Percentiles rank a stretch among this genome's conserved stretches.
These are phyloP conservation scores for Serranus cabrilla DNA, from an alignment of 2,797 vertebrate species.

Conservation along the genomic window DNA sequence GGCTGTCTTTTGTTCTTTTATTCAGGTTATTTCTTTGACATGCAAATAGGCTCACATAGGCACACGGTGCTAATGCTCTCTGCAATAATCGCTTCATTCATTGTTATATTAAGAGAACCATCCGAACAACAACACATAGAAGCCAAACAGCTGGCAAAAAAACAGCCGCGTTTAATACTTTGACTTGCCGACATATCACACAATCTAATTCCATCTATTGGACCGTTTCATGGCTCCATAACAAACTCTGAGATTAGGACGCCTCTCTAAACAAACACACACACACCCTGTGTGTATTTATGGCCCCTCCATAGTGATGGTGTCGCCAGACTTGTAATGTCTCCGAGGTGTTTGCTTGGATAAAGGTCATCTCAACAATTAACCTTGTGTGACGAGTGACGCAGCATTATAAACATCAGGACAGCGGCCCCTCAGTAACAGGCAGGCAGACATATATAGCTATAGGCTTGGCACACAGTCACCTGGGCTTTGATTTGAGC, in stretches of 20 bases:
- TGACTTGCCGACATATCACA: conserved; percentile 44
- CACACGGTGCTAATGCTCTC: background rate
- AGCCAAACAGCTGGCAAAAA: conserved; percentile 9
- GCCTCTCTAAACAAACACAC: conserved; percentile 45
- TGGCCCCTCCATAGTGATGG: conserved; percentile 26
- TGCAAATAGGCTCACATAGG: conserved; percentile 10
- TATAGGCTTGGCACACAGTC: conserved; percentile 8
- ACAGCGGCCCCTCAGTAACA: conserved; percentile 19
- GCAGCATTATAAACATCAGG: conserved; percentile 71
- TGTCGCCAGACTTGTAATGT: conserved; percentile 52
- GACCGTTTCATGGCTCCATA: conserved; percentile 53
- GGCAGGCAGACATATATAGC: conserved; percentile 16
- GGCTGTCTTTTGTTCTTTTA: conserved; percentile 5
- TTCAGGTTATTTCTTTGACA: conserved; percentile 16
- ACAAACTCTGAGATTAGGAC: conserved; percentile 64
- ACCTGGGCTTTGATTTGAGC: conserved; percentile 43
- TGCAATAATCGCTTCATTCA: background rate
- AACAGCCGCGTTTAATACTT: conserved; percentile 42
- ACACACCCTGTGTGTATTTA: conserved; percentile 43
- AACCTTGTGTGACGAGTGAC: conserved; percentile 76
- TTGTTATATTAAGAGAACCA: background rate
- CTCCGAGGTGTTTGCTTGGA: conserved; percentile 70
- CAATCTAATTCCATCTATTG: conserved; percentile 52
- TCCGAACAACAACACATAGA: conserved; percentile 8
- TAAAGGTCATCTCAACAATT: conserved; percentile 81